Conservation (phyloP, 2,888 invertebrate genomes). For the Palloptera scutellata region DNA sequence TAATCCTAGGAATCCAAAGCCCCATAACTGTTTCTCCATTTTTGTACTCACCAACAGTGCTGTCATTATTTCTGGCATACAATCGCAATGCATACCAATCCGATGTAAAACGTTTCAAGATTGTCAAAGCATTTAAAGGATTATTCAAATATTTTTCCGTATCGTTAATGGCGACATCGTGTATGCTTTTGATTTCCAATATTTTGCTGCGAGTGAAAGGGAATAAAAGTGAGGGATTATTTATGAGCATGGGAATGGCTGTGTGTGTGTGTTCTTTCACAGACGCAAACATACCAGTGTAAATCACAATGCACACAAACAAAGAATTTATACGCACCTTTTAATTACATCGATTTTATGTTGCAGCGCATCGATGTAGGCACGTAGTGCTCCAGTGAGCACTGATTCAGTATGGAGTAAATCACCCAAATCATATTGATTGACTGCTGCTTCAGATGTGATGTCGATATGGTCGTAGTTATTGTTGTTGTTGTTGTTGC, state of each 20-base stretch:
- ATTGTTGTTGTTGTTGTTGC: not conserved
- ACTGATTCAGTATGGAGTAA: constrained; percentile 50
- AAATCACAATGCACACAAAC: not conserved
- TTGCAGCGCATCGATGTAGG: constrained; percentile 48
- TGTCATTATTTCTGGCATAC: constrained; percentile 55
- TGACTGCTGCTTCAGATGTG: not conserved
- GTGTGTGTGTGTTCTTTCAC: not conserved
- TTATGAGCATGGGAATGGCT: not conserved
- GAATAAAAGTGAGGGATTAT: not conserved
- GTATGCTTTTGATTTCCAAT: constrained; percentile 44
- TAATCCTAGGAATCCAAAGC: constrained; percentile 7
- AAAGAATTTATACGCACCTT: constrained; percentile 32
- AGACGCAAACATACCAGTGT: not conserved
- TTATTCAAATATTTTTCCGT: constrained; percentile 70
- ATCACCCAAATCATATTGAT: constrained; percentile 40
- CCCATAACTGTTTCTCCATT: not conserved
- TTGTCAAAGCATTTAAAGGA: constrained; percentile 90
- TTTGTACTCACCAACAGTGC: constrained; percentile 34
- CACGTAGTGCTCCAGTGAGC: constrained; percentile 49
- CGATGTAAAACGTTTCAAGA: constrained; percentile 88
- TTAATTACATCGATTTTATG: constrained; percentile 47
- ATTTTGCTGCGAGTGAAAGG: constrained; percentile 38
- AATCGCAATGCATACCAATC: constrained; percentile 78
- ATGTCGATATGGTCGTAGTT: too few relatives aligned
- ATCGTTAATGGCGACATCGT: constrained; percentile 43